A percentile compares a stretch with the other conserved stretches of the same genome.
Conservation (phyloP, 2,888 invertebrate species). For the Anthrax anthrax region DNA sequence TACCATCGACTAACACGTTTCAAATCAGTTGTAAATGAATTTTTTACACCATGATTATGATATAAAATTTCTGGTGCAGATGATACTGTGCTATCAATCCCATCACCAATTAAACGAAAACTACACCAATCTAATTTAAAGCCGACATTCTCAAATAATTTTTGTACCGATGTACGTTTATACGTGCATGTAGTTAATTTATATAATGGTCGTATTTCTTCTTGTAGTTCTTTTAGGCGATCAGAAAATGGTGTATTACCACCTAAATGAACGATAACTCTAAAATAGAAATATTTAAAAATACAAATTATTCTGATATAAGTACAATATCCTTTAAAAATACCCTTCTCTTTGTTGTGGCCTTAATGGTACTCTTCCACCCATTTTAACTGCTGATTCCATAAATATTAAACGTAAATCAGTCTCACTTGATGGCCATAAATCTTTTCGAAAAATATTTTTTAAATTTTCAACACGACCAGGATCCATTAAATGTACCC, state of each 20-base stretch:
- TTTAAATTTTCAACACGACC: conserved; percentile 56
- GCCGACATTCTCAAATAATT: conserved; percentile 62
- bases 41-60: conserved; percentile 24
- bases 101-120: conserved; percentile 55
- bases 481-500: conserved; percentile 71
- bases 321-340: too few relatives aligned
- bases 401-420: conserved; percentile 72
- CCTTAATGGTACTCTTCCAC: conserved; percentile 65
- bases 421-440: conserved; percentile 63
- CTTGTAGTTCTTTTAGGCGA: conserved; percentile 37
- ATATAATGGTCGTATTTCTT: conserved; percentile 69
- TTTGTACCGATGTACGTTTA: conserved; percentile 73
- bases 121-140: conserved; percentile 81
- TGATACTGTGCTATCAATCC: conserved; percentile 12
- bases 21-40: conserved; percentile 20
- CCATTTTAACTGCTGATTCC: conserved; percentile 71
- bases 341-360: conserved; percentile 78
- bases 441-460: conserved; percentile 57
- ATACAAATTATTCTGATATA: too few relatives aligned
- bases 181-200: conserved; percentile 68
- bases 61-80: conserved; percentile 27
- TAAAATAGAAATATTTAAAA: conserved; percentile 8
- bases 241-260: conserved; percentile 58
- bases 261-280: conserved; percentile 68
- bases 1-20: conserved; percentile 42